Conservation (phyloP, 2,888 invertebrate genomes). For the Capitulum mitella region DNA sequence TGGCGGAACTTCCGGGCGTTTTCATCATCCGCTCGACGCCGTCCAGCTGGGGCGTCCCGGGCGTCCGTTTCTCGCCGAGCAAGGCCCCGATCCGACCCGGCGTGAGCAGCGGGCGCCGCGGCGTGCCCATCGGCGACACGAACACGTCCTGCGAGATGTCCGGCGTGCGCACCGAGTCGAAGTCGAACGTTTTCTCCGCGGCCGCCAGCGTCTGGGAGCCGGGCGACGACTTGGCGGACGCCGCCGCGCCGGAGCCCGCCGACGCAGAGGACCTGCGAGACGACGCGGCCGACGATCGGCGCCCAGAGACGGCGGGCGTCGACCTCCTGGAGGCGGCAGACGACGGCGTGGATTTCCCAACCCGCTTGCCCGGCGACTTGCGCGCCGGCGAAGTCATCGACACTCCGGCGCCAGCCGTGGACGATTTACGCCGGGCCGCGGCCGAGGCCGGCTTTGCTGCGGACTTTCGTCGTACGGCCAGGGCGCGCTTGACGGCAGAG, state of each 20-base stretch:
- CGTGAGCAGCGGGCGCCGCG: neutral
- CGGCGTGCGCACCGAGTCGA: slow-evolving; percentile 30
- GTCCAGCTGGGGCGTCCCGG: neutral
- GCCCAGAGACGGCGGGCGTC: neutral
- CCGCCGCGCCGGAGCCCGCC: neutral
- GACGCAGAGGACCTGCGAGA: neutral
- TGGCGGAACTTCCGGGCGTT: neutral
- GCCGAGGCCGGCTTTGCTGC: neutral
- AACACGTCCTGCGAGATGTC: slow-evolving; percentile 32
- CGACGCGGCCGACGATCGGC: neutral
- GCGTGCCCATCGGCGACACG: slow-evolving; percentile 32
- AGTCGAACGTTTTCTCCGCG: slow-evolving; percentile 26
- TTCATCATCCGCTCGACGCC: neutral
- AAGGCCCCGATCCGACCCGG: neutral
- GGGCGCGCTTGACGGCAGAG: neutral
- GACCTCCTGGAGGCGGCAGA: neutral
- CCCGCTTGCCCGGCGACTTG: too few relatives aligned
- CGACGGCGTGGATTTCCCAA: neutral
- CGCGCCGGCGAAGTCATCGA: neutral
- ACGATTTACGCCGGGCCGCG: neutral
- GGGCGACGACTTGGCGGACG: neutral
- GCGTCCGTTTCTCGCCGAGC: neutral
- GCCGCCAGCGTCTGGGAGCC: neutral
- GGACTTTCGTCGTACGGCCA: neutral
- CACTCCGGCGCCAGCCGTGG: neutral